Evolutionary conservation across 2,113 vertebrate genomes (phyloP).

Genomic region (Vidua chalybeata): DNA sequence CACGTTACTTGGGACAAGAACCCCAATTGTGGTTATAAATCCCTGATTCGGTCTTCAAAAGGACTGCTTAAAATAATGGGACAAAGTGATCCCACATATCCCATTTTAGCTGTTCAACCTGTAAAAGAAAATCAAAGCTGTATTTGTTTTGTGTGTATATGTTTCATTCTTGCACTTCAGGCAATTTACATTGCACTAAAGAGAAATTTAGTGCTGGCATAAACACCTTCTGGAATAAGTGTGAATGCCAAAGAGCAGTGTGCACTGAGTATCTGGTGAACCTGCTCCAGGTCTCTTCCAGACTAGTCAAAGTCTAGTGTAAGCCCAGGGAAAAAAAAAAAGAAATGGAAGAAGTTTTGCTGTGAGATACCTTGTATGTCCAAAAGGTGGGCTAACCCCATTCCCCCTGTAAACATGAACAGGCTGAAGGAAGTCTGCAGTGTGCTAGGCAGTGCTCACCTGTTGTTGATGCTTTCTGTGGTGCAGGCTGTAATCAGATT

Average conservation of each 20-base stretch:
- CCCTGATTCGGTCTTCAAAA: not conserved
- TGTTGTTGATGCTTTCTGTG: not conserved
- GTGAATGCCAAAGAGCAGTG: not conserved
- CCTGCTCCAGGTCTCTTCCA: not conserved
- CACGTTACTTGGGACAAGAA: not conserved
- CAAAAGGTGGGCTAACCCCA: not conserved
- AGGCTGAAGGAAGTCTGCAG: not conserved
- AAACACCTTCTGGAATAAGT: not conserved
- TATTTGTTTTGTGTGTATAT: not conserved
- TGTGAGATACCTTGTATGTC: not conserved
- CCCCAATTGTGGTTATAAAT: not conserved
- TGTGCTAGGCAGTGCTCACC: not conserved
- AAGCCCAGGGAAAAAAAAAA: not conserved
- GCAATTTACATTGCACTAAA: not conserved
- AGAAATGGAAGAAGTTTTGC: not conserved
- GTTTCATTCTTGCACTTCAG: not conserved
- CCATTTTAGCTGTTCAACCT: not conserved
- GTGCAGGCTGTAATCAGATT: not conserved
- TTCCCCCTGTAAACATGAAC: accelerated
- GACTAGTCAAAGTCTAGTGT: not conserved
- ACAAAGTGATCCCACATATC: not conserved
- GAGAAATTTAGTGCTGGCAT: not conserved
- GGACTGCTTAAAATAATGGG: not conserved
- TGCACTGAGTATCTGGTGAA: not conserved
- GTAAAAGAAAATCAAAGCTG: not conserved